Percentiles rank a stretch among this genome's conserved stretches.
Evolutionary conservation across 2,888 invertebrate genomes (phyloP).

Genomic region (Dryomyza anilis): DNA sequence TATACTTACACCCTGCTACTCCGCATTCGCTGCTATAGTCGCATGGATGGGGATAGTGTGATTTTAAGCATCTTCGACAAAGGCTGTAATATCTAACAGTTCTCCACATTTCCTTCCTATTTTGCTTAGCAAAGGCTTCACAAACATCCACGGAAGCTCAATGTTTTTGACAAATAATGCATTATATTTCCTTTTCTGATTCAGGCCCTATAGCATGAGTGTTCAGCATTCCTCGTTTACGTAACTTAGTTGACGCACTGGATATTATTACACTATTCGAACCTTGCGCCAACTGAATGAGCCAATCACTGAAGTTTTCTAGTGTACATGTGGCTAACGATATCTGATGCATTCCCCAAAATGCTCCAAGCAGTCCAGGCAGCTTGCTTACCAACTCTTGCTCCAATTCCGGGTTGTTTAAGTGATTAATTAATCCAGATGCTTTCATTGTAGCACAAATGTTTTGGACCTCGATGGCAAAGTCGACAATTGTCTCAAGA

Average conservation of each 20-base stretch:
- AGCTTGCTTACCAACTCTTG: conserved; percentile 25
- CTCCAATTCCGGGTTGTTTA: conserved; percentile 31
- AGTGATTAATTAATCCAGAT: conserved; percentile 21
- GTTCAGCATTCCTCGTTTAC: conserved; percentile 26
- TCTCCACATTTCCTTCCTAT: conserved; percentile 19
- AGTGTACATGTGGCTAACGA: conserved; percentile 2
- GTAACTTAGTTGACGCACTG: not conserved
- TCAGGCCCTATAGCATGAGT: conserved; percentile 9
- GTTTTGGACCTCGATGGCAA: conserved; percentile 32
- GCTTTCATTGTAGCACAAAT: conserved; percentile 32
- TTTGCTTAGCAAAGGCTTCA: conserved; percentile 10
- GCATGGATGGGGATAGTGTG: conserved; percentile 21
- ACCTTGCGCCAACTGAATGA: conserved; percentile 27
- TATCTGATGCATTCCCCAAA: conserved; percentile 20
- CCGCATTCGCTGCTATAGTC: conserved; percentile 13
- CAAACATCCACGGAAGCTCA: conserved; percentile 19
- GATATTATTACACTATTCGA: conserved; percentile 26
- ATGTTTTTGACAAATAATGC: conserved; percentile 17
- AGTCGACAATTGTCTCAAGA: conserved; percentile 28
- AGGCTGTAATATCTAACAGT: conserved; percentile 15
- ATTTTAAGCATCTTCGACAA: conserved; percentile 26
- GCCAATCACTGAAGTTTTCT: conserved; percentile 18
- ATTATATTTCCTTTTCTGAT: not conserved
- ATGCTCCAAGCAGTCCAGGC: conserved; percentile 14
- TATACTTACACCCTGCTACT: conserved; percentile 9